A percentile compares a stretch with the other conserved stretches of the same genome.
phyloP scores from a whole-genome alignment of 1,140 invertebrate genomes.

The Pseudomyrmex gracilis region DNA sequence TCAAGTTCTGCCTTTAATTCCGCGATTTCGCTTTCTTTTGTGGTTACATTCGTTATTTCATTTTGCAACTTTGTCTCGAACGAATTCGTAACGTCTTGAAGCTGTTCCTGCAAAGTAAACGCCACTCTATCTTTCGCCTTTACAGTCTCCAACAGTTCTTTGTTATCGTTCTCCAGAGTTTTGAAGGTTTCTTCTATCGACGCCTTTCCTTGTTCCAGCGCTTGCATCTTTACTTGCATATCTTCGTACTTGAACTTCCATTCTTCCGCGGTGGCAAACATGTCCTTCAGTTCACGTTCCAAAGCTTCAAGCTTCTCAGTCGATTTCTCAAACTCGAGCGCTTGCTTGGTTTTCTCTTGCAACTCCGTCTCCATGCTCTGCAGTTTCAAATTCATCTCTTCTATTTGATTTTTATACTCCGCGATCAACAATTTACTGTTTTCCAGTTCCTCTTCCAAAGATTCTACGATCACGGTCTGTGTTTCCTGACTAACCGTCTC shows the following conservation, averaged over 20 bases:
- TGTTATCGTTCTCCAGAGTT: slow-evolving; percentile 65
- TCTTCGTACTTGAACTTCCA: slow-evolving; percentile 81
- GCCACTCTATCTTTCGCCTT: slow-evolving; percentile 69
- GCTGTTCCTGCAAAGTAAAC: slow-evolving; percentile 79
- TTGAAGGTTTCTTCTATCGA: slow-evolving; percentile 73
- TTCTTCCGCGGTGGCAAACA: slow-evolving; percentile 76
- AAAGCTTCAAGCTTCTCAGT: slow-evolving; percentile 69
- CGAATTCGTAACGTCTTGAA: slow-evolving; percentile 74
- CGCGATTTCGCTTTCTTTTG: slow-evolving; percentile 73
- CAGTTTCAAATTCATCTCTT: slow-evolving; percentile 79
- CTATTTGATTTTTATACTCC: slow-evolving; percentile 82
- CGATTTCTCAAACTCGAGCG: slow-evolving; percentile 63
- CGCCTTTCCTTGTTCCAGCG: slow-evolving; percentile 71
- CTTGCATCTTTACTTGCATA: slow-evolving; percentile 77
- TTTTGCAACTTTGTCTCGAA: slow-evolving; percentile 73
- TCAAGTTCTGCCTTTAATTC: slow-evolving; percentile 65
- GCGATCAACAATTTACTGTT: slow-evolving; percentile 83
- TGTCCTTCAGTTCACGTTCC: slow-evolving; percentile 77
- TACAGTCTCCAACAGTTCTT: slow-evolving; percentile 60
- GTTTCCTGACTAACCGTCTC: slow-evolving; percentile 24
- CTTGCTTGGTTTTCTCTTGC: slow-evolving; percentile 65
- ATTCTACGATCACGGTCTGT: slow-evolving; percentile 51
- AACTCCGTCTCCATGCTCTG: slow-evolving; percentile 76
- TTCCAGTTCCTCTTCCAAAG: slow-evolving; percentile 84
- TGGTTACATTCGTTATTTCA: slow-evolving; percentile 1